These are phyloP conservation scores for Melanogrammus aeglefinus DNA, from an alignment of 2,797 vertebrate genomes.

Conservation along the genomic window DNA sequence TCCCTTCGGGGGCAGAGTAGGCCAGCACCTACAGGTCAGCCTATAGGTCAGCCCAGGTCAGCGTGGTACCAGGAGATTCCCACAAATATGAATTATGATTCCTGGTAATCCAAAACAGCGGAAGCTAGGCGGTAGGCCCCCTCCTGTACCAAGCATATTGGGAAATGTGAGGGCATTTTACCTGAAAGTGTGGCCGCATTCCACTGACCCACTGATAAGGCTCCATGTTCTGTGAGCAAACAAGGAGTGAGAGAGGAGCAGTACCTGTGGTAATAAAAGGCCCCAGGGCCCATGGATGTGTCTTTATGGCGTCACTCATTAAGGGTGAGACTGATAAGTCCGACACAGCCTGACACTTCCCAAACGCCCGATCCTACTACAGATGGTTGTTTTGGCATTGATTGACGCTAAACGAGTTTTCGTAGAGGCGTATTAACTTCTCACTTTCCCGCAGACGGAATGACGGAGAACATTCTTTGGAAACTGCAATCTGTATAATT, in stretches of 20 bases:
- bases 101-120: neutral
- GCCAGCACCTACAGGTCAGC: neutral
- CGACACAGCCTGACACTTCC: conserved; percentile 44
- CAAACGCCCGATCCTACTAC: conserved; percentile 56
- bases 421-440: conserved; percentile 62
- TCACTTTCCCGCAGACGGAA: conserved; percentile 37
- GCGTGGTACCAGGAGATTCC: conserved; percentile 6
- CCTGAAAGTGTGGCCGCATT: conserved; percentile 42
- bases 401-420: conserved; percentile 58
- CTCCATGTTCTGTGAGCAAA: conserved; percentile 52
- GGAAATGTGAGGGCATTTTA: conserved; percentile 25
- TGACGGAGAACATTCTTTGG: conserved; percentile 31
- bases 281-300: conserved; percentile 33
- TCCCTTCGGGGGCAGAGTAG: conserved; percentile 33
- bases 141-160: conserved; percentile 7
- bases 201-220: conserved; percentile 58
- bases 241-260: conserved; percentile 38
- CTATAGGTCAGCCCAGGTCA: neutral
- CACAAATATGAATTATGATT: conserved; percentile 2
- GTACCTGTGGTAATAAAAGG: conserved; percentile 47
- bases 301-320: conserved; percentile 56
- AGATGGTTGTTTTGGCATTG: conserved; percentile 34
- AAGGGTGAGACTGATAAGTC: conserved; percentile 46
- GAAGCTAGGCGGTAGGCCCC: neutral
- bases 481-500: conserved; percentile 37